Percentiles rank a stretch among this genome's conserved stretches.
These are phyloP conservation scores for Thaleichthys pacificus DNA, from an alignment of 2,797 vertebrate genomes.

Conservation along the genomic window DNA sequence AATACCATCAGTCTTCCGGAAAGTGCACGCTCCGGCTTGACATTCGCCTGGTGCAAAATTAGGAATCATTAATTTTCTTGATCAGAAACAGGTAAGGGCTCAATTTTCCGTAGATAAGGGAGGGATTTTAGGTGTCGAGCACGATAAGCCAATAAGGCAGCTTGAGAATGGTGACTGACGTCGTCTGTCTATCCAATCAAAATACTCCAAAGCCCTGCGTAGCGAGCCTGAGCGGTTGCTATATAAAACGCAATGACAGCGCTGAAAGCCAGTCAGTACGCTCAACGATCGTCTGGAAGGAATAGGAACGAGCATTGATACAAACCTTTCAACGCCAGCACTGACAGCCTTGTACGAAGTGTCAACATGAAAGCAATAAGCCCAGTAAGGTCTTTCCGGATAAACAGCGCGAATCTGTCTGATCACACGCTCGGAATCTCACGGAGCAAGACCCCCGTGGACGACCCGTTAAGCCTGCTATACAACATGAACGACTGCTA, in stretches of 20 bases:
- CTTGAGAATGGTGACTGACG: slow-evolving; percentile 68
- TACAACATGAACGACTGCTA: slow-evolving; percentile 99
- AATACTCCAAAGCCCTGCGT: slow-evolving; percentile 49
- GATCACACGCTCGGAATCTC: slow-evolving; percentile 93
- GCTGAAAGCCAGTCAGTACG: slow-evolving; percentile 76
- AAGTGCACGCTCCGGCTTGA: not conserved
- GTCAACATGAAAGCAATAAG: slow-evolving; percentile 95
- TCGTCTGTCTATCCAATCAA: slow-evolving; percentile 67
- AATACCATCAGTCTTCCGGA: not conserved
- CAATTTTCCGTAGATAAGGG: slow-evolving; percentile 74
- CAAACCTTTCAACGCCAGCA: slow-evolving; percentile 28
- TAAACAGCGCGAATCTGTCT: slow-evolving; percentile 79
- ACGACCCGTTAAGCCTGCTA: slow-evolving; percentile 93
- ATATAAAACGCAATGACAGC: slow-evolving; percentile 83
- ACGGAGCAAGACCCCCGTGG: slow-evolving; percentile 94
- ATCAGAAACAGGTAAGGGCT: slow-evolving; percentile 81
- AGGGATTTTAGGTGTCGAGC: slow-evolving; percentile 21
- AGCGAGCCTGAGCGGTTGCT: slow-evolving; percentile 62
- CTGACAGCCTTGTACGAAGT: slow-evolving; percentile 23
- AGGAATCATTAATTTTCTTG: slow-evolving; percentile 74
- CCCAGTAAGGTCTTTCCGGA: slow-evolving; percentile 90
- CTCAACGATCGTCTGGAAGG: slow-evolving; percentile 53
- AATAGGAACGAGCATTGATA: slow-evolving; percentile 22
- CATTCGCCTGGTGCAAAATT: slow-evolving; percentile 52
- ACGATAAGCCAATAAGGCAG: slow-evolving; percentile 60